Base-by-base conservation (phyloP, 2,113 vertebrate species). In the Myotis davidii region DNA sequence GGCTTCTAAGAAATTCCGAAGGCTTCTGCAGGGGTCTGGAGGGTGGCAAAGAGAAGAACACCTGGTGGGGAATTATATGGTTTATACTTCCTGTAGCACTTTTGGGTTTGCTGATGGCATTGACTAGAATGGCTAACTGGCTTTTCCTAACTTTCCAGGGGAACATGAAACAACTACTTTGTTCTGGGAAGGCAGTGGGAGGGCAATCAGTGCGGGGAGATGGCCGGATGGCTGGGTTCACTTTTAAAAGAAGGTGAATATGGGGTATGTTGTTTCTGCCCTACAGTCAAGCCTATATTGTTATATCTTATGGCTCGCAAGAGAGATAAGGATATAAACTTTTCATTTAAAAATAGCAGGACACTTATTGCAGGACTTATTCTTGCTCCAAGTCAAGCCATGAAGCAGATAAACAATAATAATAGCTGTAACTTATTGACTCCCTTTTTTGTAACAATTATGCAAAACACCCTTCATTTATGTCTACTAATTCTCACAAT, bases 1-100 rank as follows among this genome's bases (percentile, higher is more conserved):
- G 69, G 94, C 87, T 94, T 96, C 94, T 96, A 97, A 86, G 95
- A 96, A 97, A 96, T 29, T 78, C 48, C 45, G 74, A 42, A 61
- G 67, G 39, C 59, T 52, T 79, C 27, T 67, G 10, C 18, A 70
- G 61, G 69, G 69, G 23, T 69, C 67, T 79, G 34, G 64, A 85
- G 56, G 17, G 56, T 29, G 34, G 23, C 20, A 34, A 74, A 42
- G 23, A 85, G 61, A 61, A 85, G 54, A 88, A 39, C 4, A 17
- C 2, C 5, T 2, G 3, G 1, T 12, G 5, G 21, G 8, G 4
- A n/a, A 21, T 37, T 23, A 88, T 69, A 12, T 12, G 10, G 39
- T 45, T 85, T 13, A 25, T 25, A 34, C 0, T 18, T 81, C 70
- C 8, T n/a, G 84, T 25, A 50, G 17, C 17, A 37, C 8, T 76